A percentile compares a stretch with the other conserved stretches of the same genome.
phyloP scores from a whole-genome alignment of 2,888 invertebrate genomes.

The Nomada lathburiana region DNA sequence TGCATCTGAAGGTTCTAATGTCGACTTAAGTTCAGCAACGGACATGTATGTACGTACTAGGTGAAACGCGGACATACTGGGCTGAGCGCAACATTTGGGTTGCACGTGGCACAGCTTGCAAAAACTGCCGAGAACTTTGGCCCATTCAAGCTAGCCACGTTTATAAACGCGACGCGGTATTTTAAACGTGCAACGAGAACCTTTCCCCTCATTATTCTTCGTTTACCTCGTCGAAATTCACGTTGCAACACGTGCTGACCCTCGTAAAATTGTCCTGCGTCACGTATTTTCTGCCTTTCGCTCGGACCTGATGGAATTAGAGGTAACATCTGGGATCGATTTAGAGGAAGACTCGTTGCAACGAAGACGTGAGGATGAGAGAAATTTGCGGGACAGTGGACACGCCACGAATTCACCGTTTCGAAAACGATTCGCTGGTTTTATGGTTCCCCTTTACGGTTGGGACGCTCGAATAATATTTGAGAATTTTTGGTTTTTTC shows the following conservation, averaged over 20 bases:
- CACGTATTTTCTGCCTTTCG: conserved; percentile 25
- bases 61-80: conserved; percentile 1
- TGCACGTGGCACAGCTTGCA: conserved; percentile 63
- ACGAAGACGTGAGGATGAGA: neutral
- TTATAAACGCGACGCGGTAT: conserved; percentile 18
- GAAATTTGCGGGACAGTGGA: too few species aligned
- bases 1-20: neutral
- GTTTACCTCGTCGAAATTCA: conserved; percentile 40
- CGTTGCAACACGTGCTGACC: conserved; percentile 42
- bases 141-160: conserved; percentile 48
- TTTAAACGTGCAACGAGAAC: conserved; percentile 18
- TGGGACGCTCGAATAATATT: too few species aligned
- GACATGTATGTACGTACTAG: conserved; percentile 7
- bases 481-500: neutral
- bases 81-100: conserved; percentile 65
- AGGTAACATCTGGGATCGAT: conserved; percentile 50
- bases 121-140: conserved; percentile 50
- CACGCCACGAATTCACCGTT: neutral
- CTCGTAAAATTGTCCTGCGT: conserved; percentile 30
- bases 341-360: conserved; percentile 4
- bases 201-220: conserved; percentile 45
- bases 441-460: neutral
- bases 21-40: neutral
- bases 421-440: neutral
- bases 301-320: conserved; percentile 6